Evolutionary conservation across 2,113 vertebrate genomes (phyloP), one percentile per base, ranked within the genome.

Genomic region (Acanthisitta chloris): DNA sequence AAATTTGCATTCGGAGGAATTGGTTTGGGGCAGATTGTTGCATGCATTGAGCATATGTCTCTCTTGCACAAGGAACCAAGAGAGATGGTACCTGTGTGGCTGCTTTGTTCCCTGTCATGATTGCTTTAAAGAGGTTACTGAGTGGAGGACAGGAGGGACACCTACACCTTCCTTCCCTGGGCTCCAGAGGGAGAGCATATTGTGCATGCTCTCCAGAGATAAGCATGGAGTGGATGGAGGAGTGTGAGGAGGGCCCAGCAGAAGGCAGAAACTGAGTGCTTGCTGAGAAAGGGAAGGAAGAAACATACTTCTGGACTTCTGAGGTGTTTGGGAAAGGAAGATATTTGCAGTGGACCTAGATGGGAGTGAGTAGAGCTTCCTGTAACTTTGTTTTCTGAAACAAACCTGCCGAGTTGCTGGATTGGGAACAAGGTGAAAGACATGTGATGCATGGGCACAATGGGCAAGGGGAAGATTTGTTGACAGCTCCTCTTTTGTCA

Each of bases 381-480:
- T 71, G 3, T 80, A n/a, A 46, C 19, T 45, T 43, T 66, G 2
- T 54, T 76, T 83, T 55, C 40, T 77, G 64, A 81, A 87, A 38
- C 64, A 78, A 69, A 70, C 8, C 5, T 73, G 14, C 29, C 1
- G 4, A 40, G 14, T 67, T 62, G 25, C 45, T 96, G 59, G 21
- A 14, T 57, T 73, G 10, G 36, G 31, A 89, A 6, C 31, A 70
- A 72, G 16, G 28, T 61, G 23, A 81, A 23, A 16, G 4, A 14
- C 8, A 3, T 0, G 1, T 42, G 36, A 34, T 73, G 11, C 11
- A 10, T 57, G 42, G 33, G 17, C 12, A 25, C 17, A 43, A 0
- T 21, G 18, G n/a, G 42, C 24, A 59, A 48, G 24, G 36, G 12
- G 16, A 33, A 42, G 8, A 33, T 65, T 52, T 40, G 17, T 40